Percentiles rank a stretch among this genome's conserved stretches.
phyloP scores from a whole-genome alignment of 2,113 vertebrate species.

The Catagonus wagneri region DNA sequence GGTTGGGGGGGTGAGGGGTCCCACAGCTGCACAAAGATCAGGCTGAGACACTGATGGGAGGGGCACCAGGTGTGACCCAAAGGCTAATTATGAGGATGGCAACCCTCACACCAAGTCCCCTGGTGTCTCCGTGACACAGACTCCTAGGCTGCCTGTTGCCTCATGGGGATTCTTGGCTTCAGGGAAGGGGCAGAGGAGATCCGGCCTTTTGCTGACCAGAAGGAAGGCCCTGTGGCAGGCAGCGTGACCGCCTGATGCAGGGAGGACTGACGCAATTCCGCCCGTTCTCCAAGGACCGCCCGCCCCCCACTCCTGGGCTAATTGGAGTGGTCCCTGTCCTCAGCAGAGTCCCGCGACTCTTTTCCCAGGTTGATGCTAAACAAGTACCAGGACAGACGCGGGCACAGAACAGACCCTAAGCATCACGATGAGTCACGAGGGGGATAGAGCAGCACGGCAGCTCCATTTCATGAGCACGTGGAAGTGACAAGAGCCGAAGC shows the following conservation, averaged over 20 bases:
- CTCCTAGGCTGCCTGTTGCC: background rate
- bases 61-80: background rate
- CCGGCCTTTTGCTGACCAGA: background rate
- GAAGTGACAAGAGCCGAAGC: background rate
- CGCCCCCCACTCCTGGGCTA: background rate
- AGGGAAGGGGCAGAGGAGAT: too few relatives aligned
- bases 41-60: accelerated
- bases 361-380: background rate
- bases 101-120: background rate
- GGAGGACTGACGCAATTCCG: background rate
- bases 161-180: background rate
- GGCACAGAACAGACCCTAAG: background rate
- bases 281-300: background rate
- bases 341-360: background rate
- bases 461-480: background rate
- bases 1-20: too few relatives aligned
- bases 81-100: background rate
- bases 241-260: accelerated
- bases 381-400: background rate
- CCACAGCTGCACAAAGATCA: background rate
- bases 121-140: background rate
- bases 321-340: background rate
- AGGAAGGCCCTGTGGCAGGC: background rate
- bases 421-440: background rate
- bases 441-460: background rate